Evolutionary conservation across 2,113 vertebrate species (phyloP), one percentile per base, ranked within the genome.

Genomic region (Clarias macrocephalus): DNA sequence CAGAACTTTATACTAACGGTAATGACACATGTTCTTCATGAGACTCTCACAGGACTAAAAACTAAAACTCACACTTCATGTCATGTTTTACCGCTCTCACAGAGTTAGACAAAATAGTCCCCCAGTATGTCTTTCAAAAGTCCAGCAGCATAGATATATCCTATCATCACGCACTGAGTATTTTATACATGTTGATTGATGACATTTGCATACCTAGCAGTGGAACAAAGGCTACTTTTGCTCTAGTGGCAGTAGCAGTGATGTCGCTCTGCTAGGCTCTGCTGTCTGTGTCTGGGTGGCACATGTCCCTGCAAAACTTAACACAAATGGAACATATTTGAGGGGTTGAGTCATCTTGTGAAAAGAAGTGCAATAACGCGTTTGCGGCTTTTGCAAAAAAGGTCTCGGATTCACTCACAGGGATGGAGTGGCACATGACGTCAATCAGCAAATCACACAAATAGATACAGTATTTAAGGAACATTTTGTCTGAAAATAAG

Each of bases 271-370:
- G 66, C 9, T 84, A 72, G 52, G n/a, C 82, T 86, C 72, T 92
- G 87, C 92, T 90, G 92, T 92, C 89, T 84, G 91, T 88, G 92
- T 93, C 92, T 91, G 93, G 90, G 89, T 92, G 92, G 90, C 91
- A 93, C 90, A 90, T 86, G 88, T 91, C 88, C 90, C 56, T 86
- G 90, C 92, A 91, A 93, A 79, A 92, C 90, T 90, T 88, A 91
- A 92, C 87, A 88, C 89, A 93, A 94, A 92, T 84, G 91, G 90
- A 85, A 90, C 86, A 91, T 92, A 93, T 93, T 91, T 91, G 82
- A 80, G 72, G 90, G 89, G 66, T 89, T 93, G 89, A 92, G 92
- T 92, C 91, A 92, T 91, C 88, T 89, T 68, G 52, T 88, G 90
- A 89, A 76, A 84, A 76, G 48, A 65, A 84, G 85, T 83, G 72